These are phyloP conservation scores for Epinotia nisella DNA, from an alignment of 2,888 invertebrate species.

Conservation along the genomic window DNA sequence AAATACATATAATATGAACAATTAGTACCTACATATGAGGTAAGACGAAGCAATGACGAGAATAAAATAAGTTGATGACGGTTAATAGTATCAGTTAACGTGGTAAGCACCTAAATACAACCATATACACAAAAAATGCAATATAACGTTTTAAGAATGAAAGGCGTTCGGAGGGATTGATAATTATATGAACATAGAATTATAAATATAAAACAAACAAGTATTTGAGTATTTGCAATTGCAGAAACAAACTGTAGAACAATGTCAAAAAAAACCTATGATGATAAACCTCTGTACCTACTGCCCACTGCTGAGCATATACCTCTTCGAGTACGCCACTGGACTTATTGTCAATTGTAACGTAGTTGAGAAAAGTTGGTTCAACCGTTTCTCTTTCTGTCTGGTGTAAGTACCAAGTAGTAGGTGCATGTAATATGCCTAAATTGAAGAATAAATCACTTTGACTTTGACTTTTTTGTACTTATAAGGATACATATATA, in stretches of 20 bases:
- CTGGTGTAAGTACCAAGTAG: no score
- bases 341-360: no score
- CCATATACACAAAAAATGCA: not conserved
- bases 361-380: no score
- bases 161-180: not conserved
- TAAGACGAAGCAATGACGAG: conserved; percentile 8
- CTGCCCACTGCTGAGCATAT: not conserved
- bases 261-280: not conserved
- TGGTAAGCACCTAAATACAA: not conserved
- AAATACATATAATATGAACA: conserved; percentile 27
- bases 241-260: not conserved
- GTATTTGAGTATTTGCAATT: no score
- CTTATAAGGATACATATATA: no score
- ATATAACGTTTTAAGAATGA: not conserved
- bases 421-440: no score
- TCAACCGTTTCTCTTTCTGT: no score
- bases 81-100: not conserved
- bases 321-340: no score
- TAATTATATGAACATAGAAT: not conserved
- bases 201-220: not conserved
- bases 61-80: conserved; percentile 10
- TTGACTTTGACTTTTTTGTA: no score
- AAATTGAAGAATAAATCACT: no score
- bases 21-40: conserved; percentile 17
- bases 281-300: not conserved